Evolutionary conservation across 2,797 vertebrate species (phyloP).

Genomic region (Pseudomugil gertrudae): DNA sequence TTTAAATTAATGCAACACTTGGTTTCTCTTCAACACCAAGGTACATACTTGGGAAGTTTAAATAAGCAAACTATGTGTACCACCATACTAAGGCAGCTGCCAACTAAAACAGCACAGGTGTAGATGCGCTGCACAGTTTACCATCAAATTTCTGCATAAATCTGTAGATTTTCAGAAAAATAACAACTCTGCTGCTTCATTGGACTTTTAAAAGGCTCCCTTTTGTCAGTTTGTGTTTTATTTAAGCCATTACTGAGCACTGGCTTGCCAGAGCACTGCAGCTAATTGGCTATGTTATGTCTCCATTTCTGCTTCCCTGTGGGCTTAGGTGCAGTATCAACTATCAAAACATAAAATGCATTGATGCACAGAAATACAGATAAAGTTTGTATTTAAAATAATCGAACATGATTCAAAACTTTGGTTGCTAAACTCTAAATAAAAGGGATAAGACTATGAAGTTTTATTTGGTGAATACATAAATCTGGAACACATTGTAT

Average conservation of each 20-base stretch:
- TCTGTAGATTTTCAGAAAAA: constrained; percentile 5
- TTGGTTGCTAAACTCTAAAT: not conserved
- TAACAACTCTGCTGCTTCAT: not conserved
- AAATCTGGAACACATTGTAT: not conserved
- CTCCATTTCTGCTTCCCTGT: not conserved
- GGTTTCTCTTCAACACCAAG: not conserved
- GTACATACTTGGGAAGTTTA: not conserved
- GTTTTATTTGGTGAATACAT: not conserved
- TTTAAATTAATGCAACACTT: not conserved
- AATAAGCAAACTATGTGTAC: not conserved
- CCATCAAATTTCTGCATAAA: not conserved
- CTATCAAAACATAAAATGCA: not conserved
- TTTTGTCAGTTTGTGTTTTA: constrained; percentile 4
- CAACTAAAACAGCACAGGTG: not conserved
- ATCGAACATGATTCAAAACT: not conserved
- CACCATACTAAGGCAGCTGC: too few relatives aligned
- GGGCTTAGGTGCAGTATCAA: not conserved
- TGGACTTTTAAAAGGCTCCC: constrained; percentile 2
- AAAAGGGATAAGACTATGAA: not conserved
- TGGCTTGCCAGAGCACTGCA: not conserved
- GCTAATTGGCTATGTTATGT: not conserved
- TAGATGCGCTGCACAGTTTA: not conserved
- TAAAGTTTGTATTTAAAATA: constrained; percentile 4
- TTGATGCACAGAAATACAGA: not conserved
- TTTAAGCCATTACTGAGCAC: not conserved